Evolutionary conservation across 37 sponge, comb jelly and placozoan genomes (phyloP).

Genomic region (Ephydatia muelleri): DNA sequence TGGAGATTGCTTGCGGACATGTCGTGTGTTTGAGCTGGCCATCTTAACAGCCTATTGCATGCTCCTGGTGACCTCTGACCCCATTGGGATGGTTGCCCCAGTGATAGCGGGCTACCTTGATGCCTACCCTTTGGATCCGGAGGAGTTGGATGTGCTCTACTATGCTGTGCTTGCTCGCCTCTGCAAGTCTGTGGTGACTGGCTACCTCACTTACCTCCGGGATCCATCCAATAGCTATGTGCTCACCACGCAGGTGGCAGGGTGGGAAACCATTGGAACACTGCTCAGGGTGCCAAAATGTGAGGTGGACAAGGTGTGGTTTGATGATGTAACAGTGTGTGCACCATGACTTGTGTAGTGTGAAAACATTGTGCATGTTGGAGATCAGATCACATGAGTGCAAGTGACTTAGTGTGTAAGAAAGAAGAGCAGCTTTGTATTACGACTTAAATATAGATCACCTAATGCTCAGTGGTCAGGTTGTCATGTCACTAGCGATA

Average conservation of each 20-base stretch:
- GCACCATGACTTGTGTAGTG: not conserved
- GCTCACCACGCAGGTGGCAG: constrained; percentile 13
- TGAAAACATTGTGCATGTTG: not conserved
- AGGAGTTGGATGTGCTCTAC: constrained; percentile 45
- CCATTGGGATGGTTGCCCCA: constrained; percentile 29
- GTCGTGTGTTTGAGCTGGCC: constrained; percentile 50
- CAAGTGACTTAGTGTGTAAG: not conserved
- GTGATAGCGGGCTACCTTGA: constrained; percentile 28
- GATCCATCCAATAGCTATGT: constrained; percentile 54
- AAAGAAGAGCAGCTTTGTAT: not conserved
- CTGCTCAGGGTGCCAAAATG: not conserved
- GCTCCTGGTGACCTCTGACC: not conserved
- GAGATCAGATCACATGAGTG: not conserved
- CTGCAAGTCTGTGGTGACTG: constrained; percentile 30
- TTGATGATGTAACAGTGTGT: not conserved
- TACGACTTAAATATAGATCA: not conserved
- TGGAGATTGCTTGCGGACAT: constrained; percentile 16
- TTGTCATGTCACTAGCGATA: no score
- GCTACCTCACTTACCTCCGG: constrained; percentile 13
- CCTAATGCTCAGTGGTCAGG: not conserved
- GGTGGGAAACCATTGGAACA: constrained; percentile 14
- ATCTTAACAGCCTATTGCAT: constrained; percentile 30
- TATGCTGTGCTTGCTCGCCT: constrained; percentile 34
- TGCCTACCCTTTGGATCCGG: constrained; percentile 14
- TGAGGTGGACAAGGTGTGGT: not conserved